Evolutionary conservation across 2,113 vertebrate species (phyloP).

Genomic region (Coptodon bakossiorum): DNA sequence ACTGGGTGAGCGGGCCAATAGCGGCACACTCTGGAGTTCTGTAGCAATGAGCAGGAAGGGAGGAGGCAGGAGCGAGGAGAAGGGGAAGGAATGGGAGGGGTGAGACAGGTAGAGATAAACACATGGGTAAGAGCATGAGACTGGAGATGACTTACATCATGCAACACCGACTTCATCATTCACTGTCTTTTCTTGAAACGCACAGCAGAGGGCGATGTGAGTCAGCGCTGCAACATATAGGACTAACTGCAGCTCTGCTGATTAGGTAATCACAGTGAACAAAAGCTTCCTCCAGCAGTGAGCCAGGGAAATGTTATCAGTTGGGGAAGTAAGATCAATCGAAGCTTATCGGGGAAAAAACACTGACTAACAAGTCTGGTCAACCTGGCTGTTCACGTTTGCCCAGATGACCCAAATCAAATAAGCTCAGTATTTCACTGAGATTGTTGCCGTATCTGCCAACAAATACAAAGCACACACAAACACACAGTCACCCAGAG

Average conservation of each 20-base stretch:
- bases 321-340: conserved; percentile 17
- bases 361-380: conserved; percentile 3
- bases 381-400: not conserved
- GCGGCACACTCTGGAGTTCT: conserved; percentile 95
- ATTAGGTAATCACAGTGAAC: conserved; percentile 56
- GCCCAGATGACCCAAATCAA: not conserved
- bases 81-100: conserved; percentile 15
- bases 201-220: conserved; percentile 53
- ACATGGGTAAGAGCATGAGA: not conserved
- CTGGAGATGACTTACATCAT: not conserved
- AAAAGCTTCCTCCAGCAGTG: conserved; percentile 30
- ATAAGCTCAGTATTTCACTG: not conserved
- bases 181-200: not conserved
- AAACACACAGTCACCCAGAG: not conserved
- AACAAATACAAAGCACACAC: not conserved
- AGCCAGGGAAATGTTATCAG: conserved; percentile 26
- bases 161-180: not conserved
- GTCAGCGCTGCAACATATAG: not conserved
- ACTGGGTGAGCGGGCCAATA: conserved; percentile 94
- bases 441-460: not conserved
- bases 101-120: conserved; percentile 31
- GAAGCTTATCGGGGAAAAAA: conserved; percentile 6
- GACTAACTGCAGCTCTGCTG: not conserved
- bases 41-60: conserved; percentile 27
- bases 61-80: conserved; percentile 1